Base-by-base conservation (phyloP, 2,888 invertebrate species). In the Steromphala cineraria region DNA sequence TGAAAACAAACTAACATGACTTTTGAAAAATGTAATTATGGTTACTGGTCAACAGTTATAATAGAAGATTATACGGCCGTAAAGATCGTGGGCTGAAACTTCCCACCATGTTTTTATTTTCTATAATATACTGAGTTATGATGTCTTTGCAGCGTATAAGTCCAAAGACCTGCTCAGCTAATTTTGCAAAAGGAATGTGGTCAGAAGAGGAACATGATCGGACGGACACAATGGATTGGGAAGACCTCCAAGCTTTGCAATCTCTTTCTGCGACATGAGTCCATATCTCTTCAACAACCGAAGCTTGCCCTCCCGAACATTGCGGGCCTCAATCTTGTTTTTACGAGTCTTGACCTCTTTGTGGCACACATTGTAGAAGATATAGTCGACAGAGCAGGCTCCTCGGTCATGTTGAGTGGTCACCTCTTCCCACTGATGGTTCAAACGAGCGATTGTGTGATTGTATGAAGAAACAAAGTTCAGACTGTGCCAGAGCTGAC, bases 351-450 rank as follows among this genome's bases (percentile, higher is more conserved):
- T 78, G 2, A 82, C 81, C 10, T 83, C 67, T 21, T 83, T 86
- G 21, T 80, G 78, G 0, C 75, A 21, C 17, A 90, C 87, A 28
- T 90, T 90, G 85, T 96, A 97, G 93, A 98, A 97, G 83, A 99
- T 97, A 91, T 98, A 98, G 94, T 99, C 98, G 0, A 98, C 98
- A 0, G 89, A 89, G 62, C 87, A 87, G 7, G 86, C 86, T 7
- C 96, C 96, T 78, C 96, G 93, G 96, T 97, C 97, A 78, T 98
- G 98, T 92, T 94, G 95, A 0, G 98, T 97, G 5, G 97, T 96
- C 0, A 96, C 96, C 90, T 96, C 96, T 0, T 79, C 81, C 71
- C 94, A 92, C 0, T 94, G 94, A 21, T 94, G 91, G 0, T 81
- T 80, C 10, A 82, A 76, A 8, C 86, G 81, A 53, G 88, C 88